These are phyloP conservation scores for Drosophila nr. medialis DNA, from an alignment of 2,888 invertebrate genomes.

Conservation along the genomic window DNA sequence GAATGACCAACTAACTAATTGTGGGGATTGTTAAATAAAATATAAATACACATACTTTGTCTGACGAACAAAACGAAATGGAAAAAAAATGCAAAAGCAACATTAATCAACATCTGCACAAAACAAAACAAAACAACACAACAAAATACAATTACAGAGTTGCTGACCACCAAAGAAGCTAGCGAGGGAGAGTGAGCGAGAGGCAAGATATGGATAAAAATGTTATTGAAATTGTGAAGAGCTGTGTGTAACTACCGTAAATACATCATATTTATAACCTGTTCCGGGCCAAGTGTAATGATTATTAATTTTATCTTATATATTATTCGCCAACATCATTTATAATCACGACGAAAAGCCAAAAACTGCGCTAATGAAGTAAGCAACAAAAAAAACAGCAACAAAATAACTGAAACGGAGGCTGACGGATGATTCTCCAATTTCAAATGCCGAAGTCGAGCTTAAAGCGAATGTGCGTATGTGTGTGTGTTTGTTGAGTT, in stretches of 20 bases:
- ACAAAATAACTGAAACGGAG: slow-evolving; percentile 49
- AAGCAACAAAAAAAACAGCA: slow-evolving; percentile 40
- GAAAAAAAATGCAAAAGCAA: slow-evolving; percentile 22
- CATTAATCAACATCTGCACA: slow-evolving; percentile 41
- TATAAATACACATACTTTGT: slow-evolving; percentile 15
- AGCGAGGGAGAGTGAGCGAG: neutral
- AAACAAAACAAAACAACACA: slow-evolving; percentile 8
- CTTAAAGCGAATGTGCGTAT: slow-evolving; percentile 53
- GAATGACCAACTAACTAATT: slow-evolving; percentile 55
- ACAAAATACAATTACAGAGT: slow-evolving; percentile 13
- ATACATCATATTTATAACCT: slow-evolving; percentile 58
- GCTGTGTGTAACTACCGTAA: slow-evolving; percentile 1
- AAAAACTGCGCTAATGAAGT: slow-evolving; percentile 72
- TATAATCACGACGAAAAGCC: slow-evolving; percentile 47
- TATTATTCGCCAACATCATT: slow-evolving; percentile 62
- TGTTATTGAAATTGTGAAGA: slow-evolving; percentile 34
- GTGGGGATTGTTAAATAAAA: slow-evolving; percentile 9
- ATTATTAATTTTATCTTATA: slow-evolving; percentile 42
- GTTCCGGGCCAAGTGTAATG: slow-evolving; percentile 49
- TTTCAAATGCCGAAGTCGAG: slow-evolving; percentile 75
- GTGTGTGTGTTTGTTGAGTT: slow-evolving; percentile 7
- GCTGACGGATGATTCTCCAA: slow-evolving; percentile 74
- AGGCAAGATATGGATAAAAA: neutral
- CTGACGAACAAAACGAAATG: slow-evolving; percentile 1
- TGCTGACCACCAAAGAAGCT: slow-evolving; percentile 28